Conservation (phyloP, 2,888 invertebrate species). For the Elegia similella region DNA sequence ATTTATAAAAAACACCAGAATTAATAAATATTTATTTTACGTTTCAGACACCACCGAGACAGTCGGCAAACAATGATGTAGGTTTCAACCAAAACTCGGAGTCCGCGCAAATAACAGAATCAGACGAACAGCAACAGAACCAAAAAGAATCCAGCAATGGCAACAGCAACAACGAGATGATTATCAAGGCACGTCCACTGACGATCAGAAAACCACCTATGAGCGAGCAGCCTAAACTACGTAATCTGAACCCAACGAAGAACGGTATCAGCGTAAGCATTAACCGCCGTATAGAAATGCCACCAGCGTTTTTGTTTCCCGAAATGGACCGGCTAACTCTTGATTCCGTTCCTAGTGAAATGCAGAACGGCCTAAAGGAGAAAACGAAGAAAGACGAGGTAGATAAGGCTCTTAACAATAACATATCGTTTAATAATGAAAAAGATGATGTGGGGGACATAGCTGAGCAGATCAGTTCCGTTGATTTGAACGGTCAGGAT, state of each 20-base stretch:
- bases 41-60: constrained; percentile 78
- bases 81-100: constrained; percentile 56
- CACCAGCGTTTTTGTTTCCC: constrained; percentile 90
- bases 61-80: constrained; percentile 67
- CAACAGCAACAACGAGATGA: constrained; percentile 64
- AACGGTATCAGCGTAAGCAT: constrained; percentile 85
- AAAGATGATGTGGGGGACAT: constrained; percentile 67
- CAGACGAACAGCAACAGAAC: constrained; percentile 49
- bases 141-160: constrained; percentile 74
- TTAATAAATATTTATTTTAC: constrained; percentile 13
- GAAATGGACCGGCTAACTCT: constrained; percentile 85
- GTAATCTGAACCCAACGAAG: constrained; percentile 80
- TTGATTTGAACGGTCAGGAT: constrained; percentile 76
- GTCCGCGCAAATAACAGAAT: constrained; percentile 61
- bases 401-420: constrained; percentile 61
- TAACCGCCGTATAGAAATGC: constrained; percentile 90
- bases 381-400: constrained; percentile 69
- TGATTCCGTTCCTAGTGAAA: constrained; percentile 58
- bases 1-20: neutral
- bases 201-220: constrained; percentile 92
- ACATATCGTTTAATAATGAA: constrained; percentile 54
- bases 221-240: constrained; percentile 89
- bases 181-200: constrained; percentile 90
- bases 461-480: constrained; percentile 74
- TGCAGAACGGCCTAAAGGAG: constrained; percentile 57